Conservation (phyloP, 2,888 invertebrate species). For the Andrena bucephala region DNA sequence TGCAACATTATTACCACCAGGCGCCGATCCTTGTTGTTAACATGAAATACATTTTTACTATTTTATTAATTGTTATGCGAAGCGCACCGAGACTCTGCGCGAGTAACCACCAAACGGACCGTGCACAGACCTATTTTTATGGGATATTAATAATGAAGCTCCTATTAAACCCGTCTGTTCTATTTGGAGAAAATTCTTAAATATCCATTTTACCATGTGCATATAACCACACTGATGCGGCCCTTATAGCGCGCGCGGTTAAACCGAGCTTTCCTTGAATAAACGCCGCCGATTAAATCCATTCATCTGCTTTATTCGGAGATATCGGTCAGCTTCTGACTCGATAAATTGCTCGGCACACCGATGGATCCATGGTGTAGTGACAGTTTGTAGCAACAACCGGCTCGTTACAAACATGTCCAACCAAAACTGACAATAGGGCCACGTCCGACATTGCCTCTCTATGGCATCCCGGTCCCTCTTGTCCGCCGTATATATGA, state of each 20-base stretch:
- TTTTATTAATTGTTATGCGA: not conserved
- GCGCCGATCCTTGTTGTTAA: too few species aligned
- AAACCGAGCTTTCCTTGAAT: constrained; percentile 10
- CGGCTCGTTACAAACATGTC: constrained; percentile 70
- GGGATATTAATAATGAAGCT: not conserved
- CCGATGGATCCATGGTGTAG: constrained; percentile 20
- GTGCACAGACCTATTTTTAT: constrained; percentile 20
- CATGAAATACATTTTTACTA: not conserved
- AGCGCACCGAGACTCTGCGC: not conserved
- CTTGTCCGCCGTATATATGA: constrained; percentile 62
- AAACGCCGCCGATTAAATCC: constrained; percentile 42
- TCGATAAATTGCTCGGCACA: constrained; percentile 54
- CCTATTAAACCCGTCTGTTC: not conserved
- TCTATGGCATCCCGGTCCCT: constrained; percentile 37
- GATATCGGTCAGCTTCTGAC: constrained; percentile 47
- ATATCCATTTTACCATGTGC: too few species aligned
- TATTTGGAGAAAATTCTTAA: not conserved
- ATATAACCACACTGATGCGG: too few species aligned
- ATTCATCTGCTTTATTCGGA: constrained; percentile 33
- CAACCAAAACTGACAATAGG: constrained; percentile 61
- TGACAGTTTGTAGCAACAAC: constrained; percentile 66
- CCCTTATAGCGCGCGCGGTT: not conserved
- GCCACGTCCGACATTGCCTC: constrained; percentile 56
- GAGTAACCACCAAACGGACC: constrained; percentile 20
- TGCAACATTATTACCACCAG: not conserved